Conservation (phyloP, 2,888 invertebrate genomes). For the Lasioglossum zephyrum region DNA sequence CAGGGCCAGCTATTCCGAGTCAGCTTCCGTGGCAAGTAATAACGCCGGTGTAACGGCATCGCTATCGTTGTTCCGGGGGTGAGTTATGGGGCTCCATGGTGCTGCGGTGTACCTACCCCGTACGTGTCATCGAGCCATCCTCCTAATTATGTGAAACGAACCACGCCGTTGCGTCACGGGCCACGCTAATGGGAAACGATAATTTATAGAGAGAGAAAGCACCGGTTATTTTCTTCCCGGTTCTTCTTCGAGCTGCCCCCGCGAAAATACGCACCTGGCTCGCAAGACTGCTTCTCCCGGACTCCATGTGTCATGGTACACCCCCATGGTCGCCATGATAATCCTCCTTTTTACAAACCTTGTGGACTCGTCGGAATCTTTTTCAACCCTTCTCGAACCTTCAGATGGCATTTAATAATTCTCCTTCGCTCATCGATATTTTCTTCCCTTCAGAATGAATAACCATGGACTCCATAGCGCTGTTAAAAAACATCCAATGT, state of each 20-base stretch:
- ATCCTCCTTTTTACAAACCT: not conserved
- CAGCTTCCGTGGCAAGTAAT: conserved; percentile 61
- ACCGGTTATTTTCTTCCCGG: conserved; percentile 72
- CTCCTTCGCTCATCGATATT: not conserved
- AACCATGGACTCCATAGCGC: not conserved
- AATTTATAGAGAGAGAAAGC: conserved; percentile 72
- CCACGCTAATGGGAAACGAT: conserved; percentile 75
- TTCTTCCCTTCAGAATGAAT: not conserved
- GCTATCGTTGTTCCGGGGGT: conserved; percentile 56
- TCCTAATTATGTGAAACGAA: conserved; percentile 80
- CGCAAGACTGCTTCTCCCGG: not conserved
- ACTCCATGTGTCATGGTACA: not conserved
- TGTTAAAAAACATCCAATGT: not conserved
- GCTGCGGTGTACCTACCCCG: conserved; percentile 45
- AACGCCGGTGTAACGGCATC: conserved; percentile 55
- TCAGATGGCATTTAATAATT: not conserved
- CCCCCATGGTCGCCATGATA: not conserved
- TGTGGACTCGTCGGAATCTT: not conserved
- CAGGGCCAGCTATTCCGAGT: conserved; percentile 54
- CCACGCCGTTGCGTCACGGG: conserved; percentile 62
- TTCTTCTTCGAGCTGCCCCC: not conserved
- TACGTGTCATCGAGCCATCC: conserved; percentile 70
- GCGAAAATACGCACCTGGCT: not conserved
- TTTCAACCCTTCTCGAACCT: not conserved
- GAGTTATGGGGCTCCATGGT: conserved; percentile 51